Evolutionary conservation across 2,888 invertebrate species (phyloP).

Genomic region (Drosophila longiperda): DNA sequence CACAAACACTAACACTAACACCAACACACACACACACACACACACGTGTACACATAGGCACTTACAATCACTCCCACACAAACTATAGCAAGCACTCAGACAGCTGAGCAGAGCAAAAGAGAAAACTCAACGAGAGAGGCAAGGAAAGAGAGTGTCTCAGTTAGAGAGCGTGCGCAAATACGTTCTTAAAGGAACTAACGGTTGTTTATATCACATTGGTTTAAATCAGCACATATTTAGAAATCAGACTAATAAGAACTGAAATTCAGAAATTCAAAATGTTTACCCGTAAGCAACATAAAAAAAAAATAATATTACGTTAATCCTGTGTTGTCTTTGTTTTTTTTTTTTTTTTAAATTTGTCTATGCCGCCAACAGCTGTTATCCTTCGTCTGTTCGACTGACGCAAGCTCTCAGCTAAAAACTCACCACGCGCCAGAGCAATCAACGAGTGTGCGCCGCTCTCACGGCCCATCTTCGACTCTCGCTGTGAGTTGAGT

Average conservation of each 20-base stretch:
- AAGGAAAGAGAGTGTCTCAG: constrained; percentile 6
- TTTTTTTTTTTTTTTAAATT: constrained; percentile 35
- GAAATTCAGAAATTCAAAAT: background rate
- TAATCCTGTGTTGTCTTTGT: background rate
- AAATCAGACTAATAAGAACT: rapidly evolving
- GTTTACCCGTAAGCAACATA: background rate
- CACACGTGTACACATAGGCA: constrained; percentile 23
- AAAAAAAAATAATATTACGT: background rate
- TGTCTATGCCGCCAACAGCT: constrained; percentile 63
- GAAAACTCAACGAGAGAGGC: background rate
- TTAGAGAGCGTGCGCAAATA: constrained; percentile 62
- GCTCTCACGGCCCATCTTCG: constrained; percentile 42
- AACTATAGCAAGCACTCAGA: constrained; percentile 27
- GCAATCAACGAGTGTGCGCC: constrained; percentile 66
- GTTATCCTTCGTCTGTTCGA: constrained; percentile 35
- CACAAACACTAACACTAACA: constrained; percentile 29
- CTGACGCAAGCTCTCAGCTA: constrained; percentile 58
- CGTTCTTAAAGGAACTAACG: constrained; percentile 10
- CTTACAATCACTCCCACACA: constrained; percentile 4
- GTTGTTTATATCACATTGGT: background rate
- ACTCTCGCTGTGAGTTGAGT: constrained; percentile 60
- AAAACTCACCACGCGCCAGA: constrained; percentile 60
- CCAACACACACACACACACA: constrained; percentile 16
- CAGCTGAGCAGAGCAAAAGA: constrained; percentile 57
- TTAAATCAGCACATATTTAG: background rate